Evolutionary conservation across 2,113 vertebrate genomes (phyloP), one percentile per base, ranked within the genome.

Genomic region (Pterocles burchelli): DNA sequence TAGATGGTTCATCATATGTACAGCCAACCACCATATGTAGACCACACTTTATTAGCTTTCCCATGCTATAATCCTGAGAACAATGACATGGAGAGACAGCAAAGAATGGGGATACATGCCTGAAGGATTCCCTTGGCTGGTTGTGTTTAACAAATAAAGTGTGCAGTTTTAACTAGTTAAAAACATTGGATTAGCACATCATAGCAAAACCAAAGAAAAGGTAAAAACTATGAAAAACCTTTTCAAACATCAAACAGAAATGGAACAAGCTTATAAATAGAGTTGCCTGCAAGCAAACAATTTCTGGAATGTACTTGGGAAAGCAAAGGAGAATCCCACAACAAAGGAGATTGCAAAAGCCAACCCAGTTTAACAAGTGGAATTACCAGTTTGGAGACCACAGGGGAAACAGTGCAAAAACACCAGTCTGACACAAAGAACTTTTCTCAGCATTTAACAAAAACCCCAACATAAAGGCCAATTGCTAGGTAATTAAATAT

Each of bases 261-360:
- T 63, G 43, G 87, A 96, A 77, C 55, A 81, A 89, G 57, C 62
- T 89, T 94, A 91, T 93, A 96, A 93, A 95, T 10, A 81, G 65
- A 77, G 59, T 43, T 92, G 91, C 77, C 94, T 78, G 49, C 80
- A 85, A 97, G 91, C 80, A 91, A 96, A 92, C 48, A 59, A 95
- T 91, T 97, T 93, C 91, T 95, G 93, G 94, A 95, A 97, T 92
- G 95, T 63, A 96, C 65, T 89, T 41, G 57, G 68, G 86, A 55
- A 92, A 91, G 80, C 73, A 95, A 93, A 91, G 86, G 49, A 95
- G 93, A 95, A 94, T 89, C 93, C 94, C 96, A 96, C 93, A 97
- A 96, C 93, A 97, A 97, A 95, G 84, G 22, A 90, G 77, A 92
- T 8, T 87, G 77, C 77, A 94, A 91, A 96, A 95, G 52, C 76